Base-by-base conservation (phyloP, 2,888 invertebrate genomes). In the Harpalus rubripes region DNA sequence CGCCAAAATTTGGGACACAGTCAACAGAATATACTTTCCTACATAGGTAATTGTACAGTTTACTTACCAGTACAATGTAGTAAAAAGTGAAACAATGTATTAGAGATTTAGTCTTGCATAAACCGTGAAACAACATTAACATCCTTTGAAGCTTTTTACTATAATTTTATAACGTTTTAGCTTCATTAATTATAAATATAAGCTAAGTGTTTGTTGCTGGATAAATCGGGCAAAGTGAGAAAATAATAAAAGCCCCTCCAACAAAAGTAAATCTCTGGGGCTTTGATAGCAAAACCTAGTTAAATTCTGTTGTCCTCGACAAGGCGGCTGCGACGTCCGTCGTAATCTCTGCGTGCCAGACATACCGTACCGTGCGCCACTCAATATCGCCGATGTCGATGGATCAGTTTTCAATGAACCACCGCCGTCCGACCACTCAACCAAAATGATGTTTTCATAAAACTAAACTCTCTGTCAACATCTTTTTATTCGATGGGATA, bases 401-500 rank as follows among this genome's bases (percentile, higher is more conserved):
- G 84, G 85, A 85, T 85, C 85, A 84, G 81, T 84, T 84, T 85
- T 81, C 85, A 84, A 85, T 86, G 84, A 86, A 86, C 44, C 10
- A 65, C 68, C 76, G 63, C 74, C 58, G 16, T 16, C 7, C 58
- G 15, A 86, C 85, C 56, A 82, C 72, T 81, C 81, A 63, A 85
- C 72, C 65, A 74, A 82, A 81, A 87, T 86, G 87, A 88, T 88
- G 88, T 88, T 88, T 88, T 88, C 88, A 88, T 88, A 88, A 88
- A 88, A 86, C 87, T 87, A 87, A 87, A 88, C 87, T 87, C 87
- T 85, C 84, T 85, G 87, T 16, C 58, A 58, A 32, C 32, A 78
- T 58, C 58, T 39, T 39, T 74, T 74, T 74, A 68, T 68, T 15
- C 41, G 68, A 10, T 65, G 32, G 32, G 32, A 32, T 32, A 32